Conservation (phyloP, 1,140 invertebrate genomes). For the Diprion similis region DNA sequence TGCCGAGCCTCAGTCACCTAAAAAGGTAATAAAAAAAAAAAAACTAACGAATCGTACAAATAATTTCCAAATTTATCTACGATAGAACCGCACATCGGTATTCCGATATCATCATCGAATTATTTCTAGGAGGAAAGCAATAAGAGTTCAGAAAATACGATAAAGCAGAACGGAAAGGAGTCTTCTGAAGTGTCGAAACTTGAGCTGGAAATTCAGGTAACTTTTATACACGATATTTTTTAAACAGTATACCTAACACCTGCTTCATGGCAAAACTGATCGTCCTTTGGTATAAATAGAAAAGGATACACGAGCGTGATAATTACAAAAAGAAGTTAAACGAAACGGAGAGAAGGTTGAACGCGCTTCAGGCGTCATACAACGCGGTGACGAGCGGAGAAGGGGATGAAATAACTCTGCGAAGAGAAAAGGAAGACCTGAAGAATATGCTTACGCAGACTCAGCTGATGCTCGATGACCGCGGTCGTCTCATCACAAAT, state of each 20-base stretch:
- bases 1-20: neutral
- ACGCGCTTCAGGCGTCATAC: constrained; percentile 29
- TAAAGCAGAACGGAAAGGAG: neutral
- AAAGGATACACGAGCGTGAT: constrained; percentile 44
- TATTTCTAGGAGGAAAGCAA: neutral
- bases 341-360: constrained; percentile 44
- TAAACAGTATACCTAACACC: neutral
- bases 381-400: constrained; percentile 29
- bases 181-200: neutral
- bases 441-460: constrained; percentile 43
- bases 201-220: constrained; percentile 1
- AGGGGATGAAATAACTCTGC: constrained; percentile 33
- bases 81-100: neutral
- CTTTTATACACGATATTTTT: neutral
- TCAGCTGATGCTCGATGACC: constrained; percentile 45
- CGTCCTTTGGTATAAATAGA: constrained; percentile 28
- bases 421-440: constrained; percentile 43
- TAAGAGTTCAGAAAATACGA: neutral
- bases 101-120: neutral
- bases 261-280: neutral
- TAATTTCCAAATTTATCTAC: neutral
- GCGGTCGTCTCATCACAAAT: constrained; percentile 53
- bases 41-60: too few relatives aligned
- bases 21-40: neutral
- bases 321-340: constrained; percentile 42